Conservation (phyloP, 2,888 invertebrate genomes). For the Pachydiplax longipennis region DNA sequence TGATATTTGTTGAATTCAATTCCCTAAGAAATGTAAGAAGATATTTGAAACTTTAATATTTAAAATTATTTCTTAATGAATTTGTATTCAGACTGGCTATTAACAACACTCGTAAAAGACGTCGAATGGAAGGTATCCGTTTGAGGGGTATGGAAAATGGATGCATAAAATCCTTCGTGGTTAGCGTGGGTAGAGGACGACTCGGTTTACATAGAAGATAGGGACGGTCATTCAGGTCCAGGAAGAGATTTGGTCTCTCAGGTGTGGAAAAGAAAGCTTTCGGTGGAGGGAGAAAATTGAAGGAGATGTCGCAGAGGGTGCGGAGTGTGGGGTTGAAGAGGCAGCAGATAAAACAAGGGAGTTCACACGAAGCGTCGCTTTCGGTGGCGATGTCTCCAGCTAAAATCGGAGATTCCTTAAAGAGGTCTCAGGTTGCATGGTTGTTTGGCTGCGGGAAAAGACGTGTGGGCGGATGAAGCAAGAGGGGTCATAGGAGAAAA, state of each 20-base stretch:
- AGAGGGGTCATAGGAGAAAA: neutral
- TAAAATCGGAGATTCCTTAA: neutral
- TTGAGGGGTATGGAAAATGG: neutral
- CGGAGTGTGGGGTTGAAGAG: neutral
- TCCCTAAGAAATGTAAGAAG: too few relatives aligned
- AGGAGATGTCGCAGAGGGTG: neutral
- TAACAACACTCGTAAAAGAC: too few relatives aligned
- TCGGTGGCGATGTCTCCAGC: neutral
- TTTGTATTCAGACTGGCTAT: too few relatives aligned
- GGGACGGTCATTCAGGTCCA: neutral
- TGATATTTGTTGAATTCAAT: too few relatives aligned
- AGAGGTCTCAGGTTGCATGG: neutral
- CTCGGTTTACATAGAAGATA: neutral
- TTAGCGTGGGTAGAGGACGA: neutral
- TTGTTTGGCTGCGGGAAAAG: neutral
- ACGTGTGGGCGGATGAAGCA: neutral
- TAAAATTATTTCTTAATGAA: too few relatives aligned
- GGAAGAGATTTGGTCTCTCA: neutral
- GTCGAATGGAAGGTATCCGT: too few relatives aligned
- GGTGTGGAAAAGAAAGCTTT: neutral
- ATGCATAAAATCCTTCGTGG: neutral
- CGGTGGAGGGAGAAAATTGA: neutral
- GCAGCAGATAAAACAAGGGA: neutral
- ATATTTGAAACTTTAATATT: too few relatives aligned
- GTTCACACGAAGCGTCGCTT: neutral